These are phyloP conservation scores for Phanerotoma sp. DNA, from an alignment of 2,888 invertebrate species.

Conservation along the genomic window DNA sequence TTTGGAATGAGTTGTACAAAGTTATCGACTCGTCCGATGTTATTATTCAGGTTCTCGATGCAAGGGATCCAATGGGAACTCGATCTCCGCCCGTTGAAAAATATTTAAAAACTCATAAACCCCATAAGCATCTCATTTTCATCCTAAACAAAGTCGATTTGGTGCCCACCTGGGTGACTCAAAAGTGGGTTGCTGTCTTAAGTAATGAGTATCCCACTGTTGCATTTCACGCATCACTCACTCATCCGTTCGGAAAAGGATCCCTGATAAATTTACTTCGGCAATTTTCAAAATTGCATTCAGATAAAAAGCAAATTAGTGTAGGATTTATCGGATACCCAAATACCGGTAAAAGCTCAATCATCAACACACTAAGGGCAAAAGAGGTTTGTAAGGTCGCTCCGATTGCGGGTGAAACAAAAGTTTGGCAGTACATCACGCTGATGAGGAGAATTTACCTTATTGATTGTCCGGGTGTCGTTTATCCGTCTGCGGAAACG, in stretches of 20 bases:
- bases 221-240: constrained; percentile 98
- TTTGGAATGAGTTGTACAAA: constrained; percentile 99
- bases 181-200: constrained; percentile 94
- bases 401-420: constrained; percentile 96
- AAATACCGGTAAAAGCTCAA: constrained; percentile 97
- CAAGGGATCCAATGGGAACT: constrained; percentile 96
- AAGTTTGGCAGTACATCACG: constrained; percentile 99
- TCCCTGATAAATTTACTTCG: constrained; percentile 93
- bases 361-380: constrained; percentile 93
- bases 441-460: constrained; percentile 95
- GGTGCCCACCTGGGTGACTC: constrained; percentile 97
- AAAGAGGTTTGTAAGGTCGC: constrained; percentile 99
- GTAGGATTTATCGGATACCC: constrained; percentile 99
- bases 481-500: constrained; percentile 94
- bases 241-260: constrained; percentile 98
- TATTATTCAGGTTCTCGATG: constrained; percentile 92
- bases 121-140: constrained; percentile 96
- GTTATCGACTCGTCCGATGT: constrained; percentile 99
- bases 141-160: constrained; percentile 96
- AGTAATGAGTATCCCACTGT: constrained; percentile 96
- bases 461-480: constrained; percentile 98
- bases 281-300: constrained; percentile 93
- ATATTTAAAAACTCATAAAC: constrained; percentile 90
- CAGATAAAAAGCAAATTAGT: constrained; percentile 97
- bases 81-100: constrained; percentile 87